Percentiles rank a stretch among this genome's conserved stretches.
Conservation (phyloP, 2,113 vertebrate genomes). For the Labrus mixtus region DNA sequence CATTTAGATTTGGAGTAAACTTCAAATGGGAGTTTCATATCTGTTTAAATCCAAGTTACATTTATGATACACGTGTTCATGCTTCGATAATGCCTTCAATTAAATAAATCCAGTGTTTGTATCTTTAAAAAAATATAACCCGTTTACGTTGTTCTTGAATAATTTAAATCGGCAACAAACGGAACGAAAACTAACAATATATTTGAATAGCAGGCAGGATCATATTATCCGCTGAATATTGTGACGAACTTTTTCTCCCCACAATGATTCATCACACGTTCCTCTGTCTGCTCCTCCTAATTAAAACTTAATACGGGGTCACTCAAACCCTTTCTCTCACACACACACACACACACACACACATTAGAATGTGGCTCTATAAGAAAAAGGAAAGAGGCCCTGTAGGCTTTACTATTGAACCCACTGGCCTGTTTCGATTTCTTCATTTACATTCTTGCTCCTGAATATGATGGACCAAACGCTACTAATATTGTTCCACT, state of each 20-base stretch:
- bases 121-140: background rate
- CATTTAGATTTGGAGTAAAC: background rate
- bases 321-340: slow-evolving; percentile 41
- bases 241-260: slow-evolving; percentile 46
- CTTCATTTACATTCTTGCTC: background rate
- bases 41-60: background rate
- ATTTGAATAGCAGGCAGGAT: slow-evolving; percentile 25
- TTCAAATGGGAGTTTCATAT: too few relatives aligned
- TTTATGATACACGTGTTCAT: too few relatives aligned
- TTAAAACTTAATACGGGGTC: slow-evolving; percentile 75
- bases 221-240: slow-evolving; percentile 29
- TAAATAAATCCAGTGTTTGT: too few relatives aligned
- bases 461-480: too few relatives aligned
- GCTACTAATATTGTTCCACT: too few relatives aligned
- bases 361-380: slow-evolving; percentile 31
- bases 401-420: background rate
- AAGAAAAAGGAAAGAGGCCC: background rate
- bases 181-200: background rate
- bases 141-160: slow-evolving; percentile 15
- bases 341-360: slow-evolving; percentile 3
- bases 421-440: background rate
- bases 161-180: slow-evolving; percentile 8
- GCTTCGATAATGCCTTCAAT: too few relatives aligned
- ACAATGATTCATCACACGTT: slow-evolving; percentile 58
- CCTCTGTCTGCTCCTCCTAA: slow-evolving; percentile 62